phyloP scores from a whole-genome alignment of 2,113 vertebrate species.

The Zapus hudsonius region DNA sequence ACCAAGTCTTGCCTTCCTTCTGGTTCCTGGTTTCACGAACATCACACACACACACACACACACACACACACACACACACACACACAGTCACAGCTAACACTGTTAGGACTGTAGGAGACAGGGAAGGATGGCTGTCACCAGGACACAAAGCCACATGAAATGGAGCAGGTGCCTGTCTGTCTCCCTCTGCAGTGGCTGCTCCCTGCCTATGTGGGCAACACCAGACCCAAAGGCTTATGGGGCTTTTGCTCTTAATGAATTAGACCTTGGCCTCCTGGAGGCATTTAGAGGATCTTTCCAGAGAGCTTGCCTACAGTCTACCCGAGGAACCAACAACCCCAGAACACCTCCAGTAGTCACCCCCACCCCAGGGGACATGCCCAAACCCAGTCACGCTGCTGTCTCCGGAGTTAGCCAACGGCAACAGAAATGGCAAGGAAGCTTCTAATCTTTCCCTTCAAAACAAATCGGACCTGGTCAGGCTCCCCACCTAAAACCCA shows the following conservation, averaged over 20 bases:
- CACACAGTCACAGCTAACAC: too few relatives aligned
- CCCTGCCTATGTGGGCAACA: not conserved
- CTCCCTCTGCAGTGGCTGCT: not conserved
- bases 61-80: too few relatives aligned
- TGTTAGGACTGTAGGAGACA: not conserved
- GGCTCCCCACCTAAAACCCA: not conserved
- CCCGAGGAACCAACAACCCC: not conserved
- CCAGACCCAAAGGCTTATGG: not conserved
- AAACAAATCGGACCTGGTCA: not conserved
- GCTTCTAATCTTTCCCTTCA: not conserved
- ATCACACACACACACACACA: not conserved
- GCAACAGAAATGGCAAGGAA: not conserved
- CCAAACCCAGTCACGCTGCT: constrained; percentile 11
- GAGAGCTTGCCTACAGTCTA: not conserved
- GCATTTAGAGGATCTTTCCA: not conserved
- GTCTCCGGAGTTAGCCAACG: constrained; percentile 7
- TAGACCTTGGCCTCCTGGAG: constrained; percentile 35
- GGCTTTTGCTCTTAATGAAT: constrained; percentile 9
- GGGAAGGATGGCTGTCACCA: accelerated
- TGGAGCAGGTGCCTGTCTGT: not conserved
- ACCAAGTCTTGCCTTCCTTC: not conserved
- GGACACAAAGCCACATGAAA: not conserved
- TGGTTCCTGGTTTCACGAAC: not conserved
- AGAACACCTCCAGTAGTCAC: not conserved
- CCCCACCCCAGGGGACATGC: not conserved